These are phyloP conservation scores for Danio rerio DNA, from an alignment of 2,113 vertebrate species.

Conservation along the genomic window DNA sequence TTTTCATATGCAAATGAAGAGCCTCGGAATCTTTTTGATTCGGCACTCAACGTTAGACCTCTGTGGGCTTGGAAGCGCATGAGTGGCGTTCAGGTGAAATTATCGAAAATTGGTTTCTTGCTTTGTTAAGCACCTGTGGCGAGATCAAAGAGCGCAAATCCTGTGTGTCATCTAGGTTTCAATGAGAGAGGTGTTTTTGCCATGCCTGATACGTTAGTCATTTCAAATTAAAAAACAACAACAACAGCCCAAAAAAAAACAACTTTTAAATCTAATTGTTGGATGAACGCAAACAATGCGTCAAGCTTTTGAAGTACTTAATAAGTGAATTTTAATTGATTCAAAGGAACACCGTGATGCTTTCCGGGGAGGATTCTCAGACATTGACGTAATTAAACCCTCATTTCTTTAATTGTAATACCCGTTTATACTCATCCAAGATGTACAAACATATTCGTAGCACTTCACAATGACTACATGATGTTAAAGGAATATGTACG, in stretches of 20 bases:
- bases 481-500: no score
- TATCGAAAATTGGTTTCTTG: conserved; percentile 75
- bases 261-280: conserved; percentile 59
- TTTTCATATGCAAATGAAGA: conserved; percentile 76
- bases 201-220: conserved; percentile 46
- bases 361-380: conserved; percentile 2
- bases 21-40: conserved; percentile 75
- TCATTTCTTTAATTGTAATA: neutral
- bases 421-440: neutral
- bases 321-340: conserved; percentile 12
- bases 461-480: no score
- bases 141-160: conserved; percentile 74
- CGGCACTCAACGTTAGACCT: conserved; percentile 67
- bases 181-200: conserved; percentile 60
- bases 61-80: conserved; percentile 56
- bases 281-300: conserved; percentile 32
- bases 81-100: conserved; percentile 75
- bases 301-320: neutral
- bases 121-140: conserved; percentile 75
- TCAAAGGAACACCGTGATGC: neutral
- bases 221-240: conserved; percentile 63
- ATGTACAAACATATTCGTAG: no score
- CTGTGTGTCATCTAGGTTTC: conserved; percentile 72
- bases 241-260: conserved; percentile 63
- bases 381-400: neutral